Evolutionary conservation across 92 coral and sea anemone species (phyloP).

Genomic region (Pocillopora grandis): DNA sequence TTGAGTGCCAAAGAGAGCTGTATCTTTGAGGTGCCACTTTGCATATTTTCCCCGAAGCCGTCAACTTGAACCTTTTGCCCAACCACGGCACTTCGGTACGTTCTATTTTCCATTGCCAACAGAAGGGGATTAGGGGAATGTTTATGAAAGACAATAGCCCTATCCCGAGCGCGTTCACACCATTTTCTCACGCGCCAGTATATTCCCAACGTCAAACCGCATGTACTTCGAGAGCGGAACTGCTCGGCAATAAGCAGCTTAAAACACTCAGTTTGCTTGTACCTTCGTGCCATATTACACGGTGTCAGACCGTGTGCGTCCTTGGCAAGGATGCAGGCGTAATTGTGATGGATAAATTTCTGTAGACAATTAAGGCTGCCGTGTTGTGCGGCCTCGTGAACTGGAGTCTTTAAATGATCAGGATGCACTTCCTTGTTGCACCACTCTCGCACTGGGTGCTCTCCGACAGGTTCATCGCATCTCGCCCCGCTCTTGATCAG

Average conservation of each 20-base stretch:
- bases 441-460: conserved; percentile 97
- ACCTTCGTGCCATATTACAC: conserved; percentile 86
- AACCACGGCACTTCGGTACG: conserved; percentile 69
- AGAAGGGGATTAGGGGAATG: conserved; percentile 81
- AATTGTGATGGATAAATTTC: conserved; percentile 83
- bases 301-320: conserved; percentile 93
- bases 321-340: conserved; percentile 85
- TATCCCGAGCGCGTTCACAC: conserved; percentile 90
- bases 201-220: conserved; percentile 73
- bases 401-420: conserved; percentile 84
- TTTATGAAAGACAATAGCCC: conserved; percentile 83
- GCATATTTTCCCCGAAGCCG: conserved; percentile 84
- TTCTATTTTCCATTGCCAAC: conserved; percentile 80
- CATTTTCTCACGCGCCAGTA: conserved; percentile 93
- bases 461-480: conserved; percentile 90
- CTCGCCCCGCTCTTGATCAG: conserved; percentile 90
- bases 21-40: conserved; percentile 65
- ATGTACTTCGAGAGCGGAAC: conserved; percentile 86
- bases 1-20: conserved; percentile 60
- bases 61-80: conserved; percentile 93
- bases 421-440: conserved; percentile 76
- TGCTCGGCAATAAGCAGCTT: conserved; percentile 92
- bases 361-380: conserved; percentile 80
- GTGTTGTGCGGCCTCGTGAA: conserved; percentile 91
- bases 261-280: conserved; percentile 87